These are phyloP conservation scores for Scatophagus argus DNA, from an alignment of 2,113 vertebrate species.

Conservation along the genomic window DNA sequence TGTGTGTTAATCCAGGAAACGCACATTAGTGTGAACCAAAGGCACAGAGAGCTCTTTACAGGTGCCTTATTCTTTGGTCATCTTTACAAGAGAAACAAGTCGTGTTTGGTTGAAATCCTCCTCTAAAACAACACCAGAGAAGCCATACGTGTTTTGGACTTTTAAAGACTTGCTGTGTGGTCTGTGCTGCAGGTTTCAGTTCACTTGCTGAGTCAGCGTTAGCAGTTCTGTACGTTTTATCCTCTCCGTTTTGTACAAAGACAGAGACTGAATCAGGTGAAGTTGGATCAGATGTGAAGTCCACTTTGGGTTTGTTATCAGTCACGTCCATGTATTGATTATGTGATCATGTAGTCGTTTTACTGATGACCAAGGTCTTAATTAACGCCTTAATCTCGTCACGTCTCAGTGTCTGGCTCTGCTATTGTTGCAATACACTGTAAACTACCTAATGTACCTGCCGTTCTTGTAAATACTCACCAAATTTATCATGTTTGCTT, in stretches of 20 bases:
- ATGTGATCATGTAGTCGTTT: conserved; percentile 30
- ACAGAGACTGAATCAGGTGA: conserved; percentile 36
- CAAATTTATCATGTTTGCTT: conserved; percentile 35
- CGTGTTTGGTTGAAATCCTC: conserved; percentile 20
- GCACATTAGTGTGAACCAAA: conserved; percentile 63
- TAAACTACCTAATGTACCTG: conserved; percentile 67
- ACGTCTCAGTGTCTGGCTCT: conserved; percentile 46
- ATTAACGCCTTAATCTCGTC: conserved; percentile 71
- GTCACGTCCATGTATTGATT: conserved; percentile 27
- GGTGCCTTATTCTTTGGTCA: conserved; percentile 68
- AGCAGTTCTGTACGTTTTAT: conserved; percentile 12
- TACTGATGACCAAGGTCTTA: conserved; percentile 52
- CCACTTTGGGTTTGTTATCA: neutral
- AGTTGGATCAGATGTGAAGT: conserved; percentile 31
- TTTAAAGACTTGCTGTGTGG: neutral
- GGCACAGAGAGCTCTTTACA: conserved; percentile 63
- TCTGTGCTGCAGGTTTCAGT: conserved; percentile 22
- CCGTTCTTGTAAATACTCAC: conserved; percentile 57
- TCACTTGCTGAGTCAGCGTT: conserved; percentile 4
- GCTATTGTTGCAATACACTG: conserved; percentile 67
- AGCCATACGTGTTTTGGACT: conserved; percentile 60
- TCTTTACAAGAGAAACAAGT: conserved; percentile 7
- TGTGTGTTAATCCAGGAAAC: conserved; percentile 2
- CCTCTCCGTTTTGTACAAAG: conserved; percentile 19
- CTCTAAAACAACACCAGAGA: conserved; percentile 11